phyloP scores from a whole-genome alignment of 2,888 invertebrate species.

The Pelosia muscerda region DNA sequence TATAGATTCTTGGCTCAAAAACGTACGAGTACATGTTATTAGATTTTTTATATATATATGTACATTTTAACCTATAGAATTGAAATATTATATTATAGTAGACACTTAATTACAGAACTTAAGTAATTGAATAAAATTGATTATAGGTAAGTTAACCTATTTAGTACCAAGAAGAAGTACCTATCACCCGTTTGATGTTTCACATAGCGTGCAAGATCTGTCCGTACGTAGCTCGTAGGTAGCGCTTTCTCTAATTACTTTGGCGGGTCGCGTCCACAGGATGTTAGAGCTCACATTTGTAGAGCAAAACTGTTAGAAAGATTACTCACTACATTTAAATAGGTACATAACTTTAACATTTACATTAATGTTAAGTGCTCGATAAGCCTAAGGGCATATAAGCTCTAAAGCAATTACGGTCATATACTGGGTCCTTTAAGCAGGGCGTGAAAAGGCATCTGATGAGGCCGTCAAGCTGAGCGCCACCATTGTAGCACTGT shows the following conservation, averaged over 20 bases:
- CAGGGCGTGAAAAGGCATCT: too few species aligned
- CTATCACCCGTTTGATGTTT: slow-evolving; percentile 53
- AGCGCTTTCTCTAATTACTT: slow-evolving; percentile 72
- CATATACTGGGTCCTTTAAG: too few species aligned
- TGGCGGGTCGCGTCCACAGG: slow-evolving; percentile 60
- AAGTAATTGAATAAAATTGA: not conserved
- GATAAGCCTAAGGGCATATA: not conserved
- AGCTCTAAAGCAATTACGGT: not conserved
- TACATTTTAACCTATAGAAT: too few species aligned
- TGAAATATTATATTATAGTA: too few species aligned
- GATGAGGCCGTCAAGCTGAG: too few species aligned
- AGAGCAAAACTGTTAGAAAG: slow-evolving; percentile 50
- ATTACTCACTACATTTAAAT: slow-evolving; percentile 28
- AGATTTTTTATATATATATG: too few species aligned
- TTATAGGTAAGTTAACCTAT: too few species aligned
- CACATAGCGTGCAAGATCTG: slow-evolving; percentile 42
- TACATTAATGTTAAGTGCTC: slow-evolving; percentile 25
- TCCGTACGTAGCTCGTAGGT: slow-evolving; percentile 23
- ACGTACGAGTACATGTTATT: too few species aligned
- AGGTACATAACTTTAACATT: slow-evolving; percentile 28
- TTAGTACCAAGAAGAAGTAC: slow-evolving; percentile 26
- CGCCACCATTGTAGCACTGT: too few species aligned
- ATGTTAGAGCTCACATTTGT: slow-evolving; percentile 53
- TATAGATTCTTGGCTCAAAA: too few species aligned
- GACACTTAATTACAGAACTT: not conserved